Evolutionary conservation across 2,113 vertebrate genomes (phyloP).

Genomic region (Vidua chalybeata): DNA sequence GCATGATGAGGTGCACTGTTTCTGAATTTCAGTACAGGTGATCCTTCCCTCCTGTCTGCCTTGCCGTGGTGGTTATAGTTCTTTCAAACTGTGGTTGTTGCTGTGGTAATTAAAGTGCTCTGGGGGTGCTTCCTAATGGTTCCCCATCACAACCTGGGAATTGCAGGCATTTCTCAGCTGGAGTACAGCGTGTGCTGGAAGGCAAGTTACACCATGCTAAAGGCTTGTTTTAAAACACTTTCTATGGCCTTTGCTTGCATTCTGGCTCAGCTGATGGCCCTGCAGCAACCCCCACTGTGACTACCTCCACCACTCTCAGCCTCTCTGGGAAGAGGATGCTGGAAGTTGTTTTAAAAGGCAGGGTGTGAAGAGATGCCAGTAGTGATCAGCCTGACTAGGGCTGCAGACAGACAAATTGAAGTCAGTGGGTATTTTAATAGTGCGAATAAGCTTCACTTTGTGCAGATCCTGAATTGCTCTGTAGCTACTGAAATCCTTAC

Average conservation of each 20-base stretch:
- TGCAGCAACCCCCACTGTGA: fast-evolving
- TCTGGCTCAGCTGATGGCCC: neutral
- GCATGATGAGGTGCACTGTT: neutral
- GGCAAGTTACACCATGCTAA: neutral
- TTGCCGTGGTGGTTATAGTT: neutral
- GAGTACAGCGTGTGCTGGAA: neutral
- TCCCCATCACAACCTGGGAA: neutral
- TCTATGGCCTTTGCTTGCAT: neutral
- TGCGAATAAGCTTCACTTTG: neutral
- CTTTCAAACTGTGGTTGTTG: constrained; percentile 3
- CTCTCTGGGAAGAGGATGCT: fast-evolving
- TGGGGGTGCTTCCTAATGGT: neutral
- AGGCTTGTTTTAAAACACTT: neutral
- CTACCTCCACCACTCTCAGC: neutral
- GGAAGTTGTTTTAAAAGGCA: neutral
- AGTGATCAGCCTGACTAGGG: neutral
- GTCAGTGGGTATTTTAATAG: neutral
- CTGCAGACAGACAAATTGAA: neutral
- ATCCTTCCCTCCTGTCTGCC: constrained; percentile 26
- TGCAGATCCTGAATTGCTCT: neutral
- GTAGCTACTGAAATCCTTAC: neutral
- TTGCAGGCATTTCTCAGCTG: neutral
- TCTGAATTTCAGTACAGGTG: neutral
- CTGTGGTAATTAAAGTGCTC: constrained; percentile 33
- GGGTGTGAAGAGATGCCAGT: neutral